Evolutionary conservation across 64 coral and sea anemone genomes (phyloP), one percentile per base, ranked within the genome.

Genomic region (Stylophora pistillata): DNA sequence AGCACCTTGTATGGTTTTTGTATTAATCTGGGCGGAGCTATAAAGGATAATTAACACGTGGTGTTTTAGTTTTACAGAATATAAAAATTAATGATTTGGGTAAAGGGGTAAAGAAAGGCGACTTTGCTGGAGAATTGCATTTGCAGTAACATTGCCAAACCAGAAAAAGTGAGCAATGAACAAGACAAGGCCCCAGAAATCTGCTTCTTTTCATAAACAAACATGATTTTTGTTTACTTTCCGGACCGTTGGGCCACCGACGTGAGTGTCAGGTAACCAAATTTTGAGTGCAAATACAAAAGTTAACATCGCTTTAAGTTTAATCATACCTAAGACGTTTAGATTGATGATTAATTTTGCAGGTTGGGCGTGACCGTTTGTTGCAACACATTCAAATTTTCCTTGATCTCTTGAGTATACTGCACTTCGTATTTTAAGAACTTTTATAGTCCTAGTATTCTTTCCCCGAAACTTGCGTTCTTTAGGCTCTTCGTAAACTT

Each of bases 361-460:
- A 23, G 64, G 16, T 13, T 9, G 37, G 10, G 20, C 32, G 13
- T 68, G n/a, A 1, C 73, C 73, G 23, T 76, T 76, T 41, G 78
- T 62, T 58, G 76, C 76, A 14, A 28, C 23, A 54, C 88, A 89
- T n/a, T 26, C 59, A 72, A 79, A 89, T 5, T 31, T 23, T 30
- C 76, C 88, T 25, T 89, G 88, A 32, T 89, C 76, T 75, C 29
- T 53, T 9, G 88, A 64, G 57, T 79, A 81, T 11, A 56, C 1
- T 52, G 31, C 70, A 16, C 66, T 71, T 15, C 55, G 53, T 79
- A 89, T 89, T 27, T 41, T 89, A 65, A 80, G 54, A 5, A 72
- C 76, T 27, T 79, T 25, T 52, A 30, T 61, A 21, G 56, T 72
- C 2, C 30, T 9, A 68, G 64, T 21, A 10, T 21, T 20, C 21